Evolutionary conservation across 2,797 vertebrate genomes (phyloP), one percentile per base, ranked within the genome.

Genomic region (Darevskia nairensis): DNA sequence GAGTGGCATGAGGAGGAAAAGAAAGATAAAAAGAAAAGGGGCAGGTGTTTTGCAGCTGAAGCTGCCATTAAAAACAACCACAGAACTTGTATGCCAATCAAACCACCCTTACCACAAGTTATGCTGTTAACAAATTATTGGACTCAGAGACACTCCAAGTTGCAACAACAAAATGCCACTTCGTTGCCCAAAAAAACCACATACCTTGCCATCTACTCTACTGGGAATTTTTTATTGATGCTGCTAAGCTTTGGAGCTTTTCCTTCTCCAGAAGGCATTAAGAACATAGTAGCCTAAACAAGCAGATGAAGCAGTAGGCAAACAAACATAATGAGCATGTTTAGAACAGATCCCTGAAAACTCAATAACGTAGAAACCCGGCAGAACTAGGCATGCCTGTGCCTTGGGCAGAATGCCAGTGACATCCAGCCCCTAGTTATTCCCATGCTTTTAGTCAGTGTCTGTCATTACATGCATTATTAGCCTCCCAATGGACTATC

Each of bases 311-410:
- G 55, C 41, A 55, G 32, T 75, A 87, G 75, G 59, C 81, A 75
- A 90, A 72, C 84, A 32, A 84, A 44, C 29, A 46, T 78, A 89
- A 69, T 41, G 13, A 77, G 69, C 64, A n/a, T 76, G 29, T 81
- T 88, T 85, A 81, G 71, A 89, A 82, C 32, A 25, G 69, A 85
- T 81, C 71, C 71, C 78, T 81, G 25, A 55, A 89, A 89, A 80
- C 35, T 61, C 75, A 90, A 64, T 80, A 80, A 84, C 27, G 55
- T 79, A 59, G 66, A 84, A 74, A 35, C 69, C 44, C 41, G 27
- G 41, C 61, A 39, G 50, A 80, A 39, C 55, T 23, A 80, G 39
- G 25, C 71, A 86, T 50, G 10, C 41, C 7, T 68, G 69, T 39
- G 69, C 78, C 78, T 81, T 50, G n/a, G 44, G 71, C 61, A 86